Evolutionary conservation across 2,888 invertebrate genomes (phyloP).

Genomic region (Melangyna quadrimaculata): DNA sequence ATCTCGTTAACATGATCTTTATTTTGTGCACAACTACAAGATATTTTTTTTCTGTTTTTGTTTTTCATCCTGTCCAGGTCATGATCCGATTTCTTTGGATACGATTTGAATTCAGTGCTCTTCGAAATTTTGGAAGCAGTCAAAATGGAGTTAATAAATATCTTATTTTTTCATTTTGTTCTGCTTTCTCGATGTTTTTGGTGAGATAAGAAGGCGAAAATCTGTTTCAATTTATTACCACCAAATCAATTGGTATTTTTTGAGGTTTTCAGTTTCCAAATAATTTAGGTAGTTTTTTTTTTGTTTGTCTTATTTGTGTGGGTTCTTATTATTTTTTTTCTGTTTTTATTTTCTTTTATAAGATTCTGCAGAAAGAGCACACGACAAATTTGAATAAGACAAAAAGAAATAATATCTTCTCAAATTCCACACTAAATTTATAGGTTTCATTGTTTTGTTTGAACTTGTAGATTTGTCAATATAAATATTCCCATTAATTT

Average conservation of each 20-base stretch:
- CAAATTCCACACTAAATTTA: constrained; percentile 53
- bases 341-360: background rate
- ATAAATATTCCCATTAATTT: background rate
- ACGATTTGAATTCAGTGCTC: constrained; percentile 50
- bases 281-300: constrained; percentile 7
- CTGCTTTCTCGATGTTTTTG: constrained; percentile 53
- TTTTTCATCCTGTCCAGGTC: constrained; percentile 49
- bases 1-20: constrained; percentile 70
- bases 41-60: constrained; percentile 2
- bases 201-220: constrained; percentile 68
- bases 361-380: constrained; percentile 43
- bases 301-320: constrained; percentile 19
- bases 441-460: constrained; percentile 33
- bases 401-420: constrained; percentile 20
- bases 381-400: constrained; percentile 50
- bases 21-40: constrained; percentile 53
- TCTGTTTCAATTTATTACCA: constrained; percentile 70
- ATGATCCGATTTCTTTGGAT: constrained; percentile 64
- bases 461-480: constrained; percentile 22
- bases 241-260: constrained; percentile 68
- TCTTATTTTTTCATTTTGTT: constrained; percentile 42
- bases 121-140: constrained; percentile 61
- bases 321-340: constrained; percentile 2
- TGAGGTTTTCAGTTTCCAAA: constrained; percentile 53
- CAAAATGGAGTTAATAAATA: constrained; percentile 68